Percentiles rank a stretch among this genome's conserved stretches.
Evolutionary conservation across 2,797 vertebrate species (phyloP).

Genomic region (Eulemur mongoz): DNA sequence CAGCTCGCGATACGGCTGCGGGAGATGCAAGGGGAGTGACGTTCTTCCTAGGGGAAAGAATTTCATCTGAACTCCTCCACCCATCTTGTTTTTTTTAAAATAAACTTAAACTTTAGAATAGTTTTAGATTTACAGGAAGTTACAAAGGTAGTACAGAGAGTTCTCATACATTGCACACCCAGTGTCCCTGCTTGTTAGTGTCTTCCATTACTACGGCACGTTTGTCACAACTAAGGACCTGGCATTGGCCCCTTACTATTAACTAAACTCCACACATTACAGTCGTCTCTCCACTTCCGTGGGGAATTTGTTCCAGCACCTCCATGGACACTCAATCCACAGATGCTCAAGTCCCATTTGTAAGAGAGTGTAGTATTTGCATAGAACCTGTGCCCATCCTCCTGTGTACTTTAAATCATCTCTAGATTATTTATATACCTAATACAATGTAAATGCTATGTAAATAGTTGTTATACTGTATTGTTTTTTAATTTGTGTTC

Average conservation of each 20-base stretch:
- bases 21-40: neutral
- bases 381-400: neutral
- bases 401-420: neutral
- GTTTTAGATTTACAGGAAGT: slow-evolving; percentile 10
- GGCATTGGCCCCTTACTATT: neutral
- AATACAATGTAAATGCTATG: neutral
- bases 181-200: neutral
- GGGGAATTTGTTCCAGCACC: neutral
- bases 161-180: too few species aligned
- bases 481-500: neutral
- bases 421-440: neutral
- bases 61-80: neutral
- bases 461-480: neutral
- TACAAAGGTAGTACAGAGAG: neutral
- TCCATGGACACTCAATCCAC: neutral
- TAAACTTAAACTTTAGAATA: neutral
- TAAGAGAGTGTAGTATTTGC: neutral
- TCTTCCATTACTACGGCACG: neutral
- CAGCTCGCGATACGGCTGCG: neutral
- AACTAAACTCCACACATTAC: neutral
- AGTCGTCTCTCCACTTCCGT: neutral
- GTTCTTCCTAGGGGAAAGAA: neutral
- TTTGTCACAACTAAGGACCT: neutral
- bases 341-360: too few species aligned
- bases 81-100: neutral